Percentiles rank a stretch among this genome's conserved stretches.
Conservation (phyloP, 2,113 vertebrate genomes). For the Panthera tigris region DNA sequence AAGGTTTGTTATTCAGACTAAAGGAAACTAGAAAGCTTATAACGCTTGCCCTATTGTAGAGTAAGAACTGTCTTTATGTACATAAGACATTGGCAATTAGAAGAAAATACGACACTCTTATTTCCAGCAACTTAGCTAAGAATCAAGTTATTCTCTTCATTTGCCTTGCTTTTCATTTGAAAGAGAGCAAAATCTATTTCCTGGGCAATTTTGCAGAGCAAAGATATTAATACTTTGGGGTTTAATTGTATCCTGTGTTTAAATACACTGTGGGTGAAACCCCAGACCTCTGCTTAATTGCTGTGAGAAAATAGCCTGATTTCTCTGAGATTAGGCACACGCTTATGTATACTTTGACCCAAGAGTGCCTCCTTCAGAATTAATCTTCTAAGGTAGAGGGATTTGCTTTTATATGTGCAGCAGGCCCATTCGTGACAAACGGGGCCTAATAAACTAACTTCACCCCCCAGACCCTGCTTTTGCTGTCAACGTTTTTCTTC, state of each 20-base stretch:
- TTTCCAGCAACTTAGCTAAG: constrained; percentile 81
- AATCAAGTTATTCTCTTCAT: constrained; percentile 84
- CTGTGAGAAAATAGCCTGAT: constrained; percentile 92
- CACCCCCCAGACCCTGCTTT: constrained; percentile 83
- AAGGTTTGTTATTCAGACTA: constrained; percentile 41
- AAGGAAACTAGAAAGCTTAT: constrained; percentile 39
- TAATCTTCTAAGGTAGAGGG: constrained; percentile 91
- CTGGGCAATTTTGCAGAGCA: constrained; percentile 89
- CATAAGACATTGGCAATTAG: constrained; percentile 77
- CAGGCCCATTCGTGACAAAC: constrained; percentile 86
- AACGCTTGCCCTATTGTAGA: constrained; percentile 30
- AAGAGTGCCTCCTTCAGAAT: constrained; percentile 90
- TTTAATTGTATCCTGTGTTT: constrained; percentile 94
- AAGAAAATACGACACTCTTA: constrained; percentile 75
- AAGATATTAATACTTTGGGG: constrained; percentile 91
- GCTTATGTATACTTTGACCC: constrained; percentile 90
- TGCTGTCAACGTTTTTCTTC: constrained; percentile 85
- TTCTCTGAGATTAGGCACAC: constrained; percentile 92
- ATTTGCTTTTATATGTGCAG: constrained; percentile 87
- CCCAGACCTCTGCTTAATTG: constrained; percentile 92
- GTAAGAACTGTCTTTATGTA: constrained; percentile 22
- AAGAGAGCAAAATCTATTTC: constrained; percentile 89
- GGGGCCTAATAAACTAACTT: constrained; percentile 88
- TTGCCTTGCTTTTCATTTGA: constrained; percentile 86
- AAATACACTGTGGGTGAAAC: constrained; percentile 92